phyloP scores from a whole-genome alignment of 2,797 vertebrate genomes.

The Ibycter americanus region DNA sequence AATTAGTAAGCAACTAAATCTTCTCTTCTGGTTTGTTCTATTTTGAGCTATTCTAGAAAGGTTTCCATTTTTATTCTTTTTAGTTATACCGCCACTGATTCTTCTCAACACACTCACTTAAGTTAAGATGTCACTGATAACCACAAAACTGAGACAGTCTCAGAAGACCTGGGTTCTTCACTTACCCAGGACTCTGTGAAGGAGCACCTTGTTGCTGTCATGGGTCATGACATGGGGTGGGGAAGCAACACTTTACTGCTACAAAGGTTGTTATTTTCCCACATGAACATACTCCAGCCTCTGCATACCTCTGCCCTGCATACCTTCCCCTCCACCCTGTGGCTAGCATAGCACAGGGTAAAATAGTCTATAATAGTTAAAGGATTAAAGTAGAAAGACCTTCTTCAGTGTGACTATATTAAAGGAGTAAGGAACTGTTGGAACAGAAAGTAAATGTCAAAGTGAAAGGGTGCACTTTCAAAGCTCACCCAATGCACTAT shows the following conservation, averaged over 20 bases:
- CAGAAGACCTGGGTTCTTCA: not conserved
- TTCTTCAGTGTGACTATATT: not conserved
- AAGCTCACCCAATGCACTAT: not conserved
- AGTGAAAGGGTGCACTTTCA: not conserved
- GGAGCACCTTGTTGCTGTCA: rapidly evolving
- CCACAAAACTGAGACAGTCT: not conserved
- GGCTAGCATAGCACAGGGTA: not conserved
- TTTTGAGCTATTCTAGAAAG: not conserved
- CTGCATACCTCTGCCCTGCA: not conserved
- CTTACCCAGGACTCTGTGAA: not conserved
- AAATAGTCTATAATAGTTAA: not conserved
- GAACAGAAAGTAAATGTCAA: not conserved
- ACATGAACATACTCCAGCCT: not conserved
- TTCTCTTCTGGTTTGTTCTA: not conserved
- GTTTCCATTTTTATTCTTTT: not conserved
- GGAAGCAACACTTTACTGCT: not conserved
- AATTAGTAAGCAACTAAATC: not conserved
- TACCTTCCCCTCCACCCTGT: not conserved
- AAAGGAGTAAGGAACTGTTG: not conserved
- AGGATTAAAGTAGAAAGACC: not conserved
- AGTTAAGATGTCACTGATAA: not conserved
- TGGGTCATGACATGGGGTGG: rapidly evolving
- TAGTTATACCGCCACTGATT: not conserved
- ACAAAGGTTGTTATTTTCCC: not conserved
- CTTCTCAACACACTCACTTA: not conserved